Conservation (phyloP, 2,113 vertebrate genomes). For the Plestiodon gilberti region DNA sequence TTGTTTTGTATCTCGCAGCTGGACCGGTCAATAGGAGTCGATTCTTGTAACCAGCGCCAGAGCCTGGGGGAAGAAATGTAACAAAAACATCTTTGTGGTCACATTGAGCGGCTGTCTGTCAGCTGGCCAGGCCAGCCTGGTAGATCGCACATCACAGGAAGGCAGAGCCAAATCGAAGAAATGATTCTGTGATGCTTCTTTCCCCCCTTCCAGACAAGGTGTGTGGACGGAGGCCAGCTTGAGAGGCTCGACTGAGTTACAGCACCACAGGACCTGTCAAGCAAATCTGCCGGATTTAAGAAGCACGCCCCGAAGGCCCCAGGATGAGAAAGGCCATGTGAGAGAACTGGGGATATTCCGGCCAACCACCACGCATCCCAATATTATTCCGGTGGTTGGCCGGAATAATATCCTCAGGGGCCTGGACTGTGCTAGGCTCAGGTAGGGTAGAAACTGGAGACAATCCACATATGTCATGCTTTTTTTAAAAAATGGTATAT, state of each 20-base stretch:
- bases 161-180: neutral
- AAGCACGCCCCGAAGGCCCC: too few relatives aligned
- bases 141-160: neutral
- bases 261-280: neutral
- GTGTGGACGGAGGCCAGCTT: neutral
- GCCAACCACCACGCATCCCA: too few relatives aligned
- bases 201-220: neutral
- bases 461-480: too few relatives aligned
- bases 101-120: neutral
- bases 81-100: constrained; percentile 10
- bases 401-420: too few relatives aligned
- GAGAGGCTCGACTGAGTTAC: neutral
- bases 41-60: constrained; percentile 57
- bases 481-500: too few relatives aligned
- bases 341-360: too few relatives aligned
- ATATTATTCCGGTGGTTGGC: too few relatives aligned
- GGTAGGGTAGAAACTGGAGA: too few relatives aligned
- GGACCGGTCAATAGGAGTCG: constrained; percentile 27
- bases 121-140: too few relatives aligned
- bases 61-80: neutral
- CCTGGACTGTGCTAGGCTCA: too few relatives aligned
- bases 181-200: neutral
- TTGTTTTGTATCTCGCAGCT: neutral
- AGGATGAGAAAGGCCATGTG: too few relatives aligned
- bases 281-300: too few relatives aligned